Evolutionary conservation across 1,140 invertebrate species (phyloP), one percentile per base, ranked within the genome.

Genomic region (Laupala kohalensis): DNA sequence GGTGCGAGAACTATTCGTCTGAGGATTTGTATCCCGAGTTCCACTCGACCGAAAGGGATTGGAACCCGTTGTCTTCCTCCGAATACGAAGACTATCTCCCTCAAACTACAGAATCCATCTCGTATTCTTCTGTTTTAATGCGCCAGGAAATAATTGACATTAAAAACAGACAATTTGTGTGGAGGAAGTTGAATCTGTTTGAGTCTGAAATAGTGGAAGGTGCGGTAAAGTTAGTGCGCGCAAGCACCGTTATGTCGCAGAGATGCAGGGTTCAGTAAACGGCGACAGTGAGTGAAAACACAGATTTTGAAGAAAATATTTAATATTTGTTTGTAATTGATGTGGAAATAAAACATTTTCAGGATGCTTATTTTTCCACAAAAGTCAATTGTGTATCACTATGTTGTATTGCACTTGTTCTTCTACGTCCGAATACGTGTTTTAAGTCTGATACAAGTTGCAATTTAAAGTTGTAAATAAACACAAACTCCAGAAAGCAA

Each of bases 131-230:
- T 62, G 13, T 71, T 4, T 25, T 6, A 19, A 29, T 71, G 70
- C 25, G 63, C 9, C n/a, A 25, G 13, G 64, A 30, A 25, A 28
- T 67, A 15, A 9, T 66, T 12, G 9, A 25, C 19, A 25, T 9
- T 26, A 30, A 27, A 71, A 19, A 23, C 69, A 70, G 25, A 26
- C 2, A 70, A 25, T 3, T 66, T 66, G 23, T 25, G 12, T 70
- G 69, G 69, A n/a, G 30, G 12, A 25, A 25, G 25, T 24, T 70
- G 25, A 64, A 63, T n/a, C 29, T 62, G 0, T 70, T 70, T 64
- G 30, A 70, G 28, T 27, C 69, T 6, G 26, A 70, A 9, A 26
- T 70, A n/a, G 25, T 70, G 23, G 69, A 70, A 25, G 69, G 69
- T 69, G 30, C 25, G 13, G n/a, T 25, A 69, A 0, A 67, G 26